A percentile compares a stretch with the other conserved stretches of the same genome.
These are phyloP conservation scores for Drosophila neocordata DNA, from an alignment of 1,140 invertebrate genomes.

Conservation along the genomic window DNA sequence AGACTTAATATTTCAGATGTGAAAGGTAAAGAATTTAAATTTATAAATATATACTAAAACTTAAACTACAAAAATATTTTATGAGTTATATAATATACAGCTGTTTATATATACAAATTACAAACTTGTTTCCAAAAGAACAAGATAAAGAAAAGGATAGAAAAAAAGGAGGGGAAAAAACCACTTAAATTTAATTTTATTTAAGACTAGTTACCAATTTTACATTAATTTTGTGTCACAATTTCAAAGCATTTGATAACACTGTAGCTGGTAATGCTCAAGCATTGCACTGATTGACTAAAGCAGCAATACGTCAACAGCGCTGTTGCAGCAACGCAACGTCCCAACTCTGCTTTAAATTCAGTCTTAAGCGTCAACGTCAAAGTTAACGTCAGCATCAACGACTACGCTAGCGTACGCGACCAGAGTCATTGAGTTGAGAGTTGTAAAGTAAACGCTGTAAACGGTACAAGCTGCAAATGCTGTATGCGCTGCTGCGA, in stretches of 20 bases:
- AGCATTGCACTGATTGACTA: constrained; percentile 7
- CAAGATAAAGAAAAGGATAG: no score
- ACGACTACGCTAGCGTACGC: neutral
- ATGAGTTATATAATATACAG: no score
- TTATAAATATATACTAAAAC: no score
- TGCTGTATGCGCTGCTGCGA: constrained; percentile 43
- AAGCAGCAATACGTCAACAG: neutral
- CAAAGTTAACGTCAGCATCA: neutral
- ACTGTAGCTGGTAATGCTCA: neutral
- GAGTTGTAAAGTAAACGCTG: constrained; percentile 50
- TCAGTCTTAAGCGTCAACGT: neutral
- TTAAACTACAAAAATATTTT: no score
- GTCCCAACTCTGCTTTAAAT: neutral
- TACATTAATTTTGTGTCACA: no score
- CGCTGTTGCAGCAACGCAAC: neutral
- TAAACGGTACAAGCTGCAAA: constrained; percentile 67
- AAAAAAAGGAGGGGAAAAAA: no score
- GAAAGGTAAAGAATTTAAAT: no score
- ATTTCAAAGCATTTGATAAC: neutral
- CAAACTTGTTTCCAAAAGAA: no score
- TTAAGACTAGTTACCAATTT: no score
- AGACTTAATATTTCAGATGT: no score
- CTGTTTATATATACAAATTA: no score
- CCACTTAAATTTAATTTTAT: no score
- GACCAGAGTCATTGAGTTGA: neutral